Percentiles rank a stretch among this genome's conserved stretches.
phyloP scores from a whole-genome alignment of 2,888 invertebrate genomes.

The Campoplex capitator region DNA sequence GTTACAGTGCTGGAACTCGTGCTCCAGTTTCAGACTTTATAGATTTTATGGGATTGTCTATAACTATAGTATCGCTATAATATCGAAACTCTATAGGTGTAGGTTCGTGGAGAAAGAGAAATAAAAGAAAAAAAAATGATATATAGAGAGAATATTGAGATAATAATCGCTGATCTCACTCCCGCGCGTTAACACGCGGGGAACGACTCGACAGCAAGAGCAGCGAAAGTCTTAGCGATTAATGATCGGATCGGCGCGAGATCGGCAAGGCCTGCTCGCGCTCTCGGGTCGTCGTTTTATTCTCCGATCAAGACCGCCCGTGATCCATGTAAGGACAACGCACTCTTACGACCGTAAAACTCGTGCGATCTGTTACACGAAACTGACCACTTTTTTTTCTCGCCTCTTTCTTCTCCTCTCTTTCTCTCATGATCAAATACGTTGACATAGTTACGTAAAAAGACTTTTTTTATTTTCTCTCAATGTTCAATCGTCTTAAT shows the following conservation, averaged over 20 bases:
- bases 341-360: not conserved
- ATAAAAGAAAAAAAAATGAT: not conserved
- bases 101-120: not conserved
- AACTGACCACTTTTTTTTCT: conserved; percentile 38
- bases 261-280: conserved; percentile 29
- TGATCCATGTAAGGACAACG: conserved; percentile 38
- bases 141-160: conserved; percentile 27
- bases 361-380: conserved; percentile 34
- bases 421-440: conserved; percentile 27
- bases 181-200: conserved; percentile 50
- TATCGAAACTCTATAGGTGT: conserved; percentile 13
- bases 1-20: conserved; percentile 20
- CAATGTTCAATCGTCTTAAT: not conserved
- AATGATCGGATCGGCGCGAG: conserved; percentile 58
- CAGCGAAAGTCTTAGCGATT: conserved; percentile 64
- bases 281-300: conserved; percentile 20
- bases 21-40: conserved; percentile 33
- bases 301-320: conserved; percentile 41
- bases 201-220: conserved; percentile 28
- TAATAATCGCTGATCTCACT: conserved; percentile 59
- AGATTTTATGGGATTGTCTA: conserved; percentile 6
- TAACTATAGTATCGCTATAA: not conserved
- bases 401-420: conserved; percentile 25
- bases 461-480: not conserved
- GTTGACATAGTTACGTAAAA: conserved; percentile 42